Percentiles rank a stretch among this genome's conserved stretches.
Evolutionary conservation across 2,888 invertebrate species (phyloP).

Genomic region (Microctonus aethiopoides): DNA sequence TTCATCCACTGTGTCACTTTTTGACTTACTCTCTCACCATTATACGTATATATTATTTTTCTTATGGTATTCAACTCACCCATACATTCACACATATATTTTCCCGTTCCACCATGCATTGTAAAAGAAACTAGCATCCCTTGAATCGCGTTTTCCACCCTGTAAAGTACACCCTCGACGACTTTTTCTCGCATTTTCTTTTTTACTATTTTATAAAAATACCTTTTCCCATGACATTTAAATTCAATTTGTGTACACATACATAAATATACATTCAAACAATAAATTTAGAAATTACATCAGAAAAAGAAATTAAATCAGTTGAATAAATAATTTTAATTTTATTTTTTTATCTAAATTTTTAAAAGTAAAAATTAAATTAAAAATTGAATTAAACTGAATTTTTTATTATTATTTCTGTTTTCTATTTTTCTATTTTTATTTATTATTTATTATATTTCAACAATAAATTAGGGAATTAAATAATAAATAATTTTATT

Average conservation of each 20-base stretch:
- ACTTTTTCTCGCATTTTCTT: constrained; percentile 1
- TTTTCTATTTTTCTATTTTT: no score
- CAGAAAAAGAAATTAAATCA: no score
- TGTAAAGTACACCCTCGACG: constrained; percentile 19
- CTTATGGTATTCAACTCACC: constrained; percentile 1
- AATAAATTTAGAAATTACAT: background rate
- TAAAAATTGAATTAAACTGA: no score
- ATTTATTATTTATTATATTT: no score
- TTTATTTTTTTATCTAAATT: no score
- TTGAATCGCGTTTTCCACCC: constrained; percentile 20
- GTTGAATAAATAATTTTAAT: no score
- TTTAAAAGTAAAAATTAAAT: no score
- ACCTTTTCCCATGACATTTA: constrained; percentile 15
- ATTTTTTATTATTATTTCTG: no score
- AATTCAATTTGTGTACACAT: constrained; percentile 20
- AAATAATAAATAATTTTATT: no score
- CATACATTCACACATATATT: background rate
- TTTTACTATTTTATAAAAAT: constrained; percentile 11
- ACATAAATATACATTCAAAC: background rate
- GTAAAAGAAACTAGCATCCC: constrained; percentile 19
- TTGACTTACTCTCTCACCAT: background rate
- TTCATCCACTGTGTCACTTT: constrained; percentile 16
- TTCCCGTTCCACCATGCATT: background rate
- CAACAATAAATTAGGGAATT: no score
- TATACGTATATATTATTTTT: no score